Evolutionary conservation across 2,113 vertebrate species (phyloP), one percentile per base, ranked within the genome.

Genomic region (Trochalopteron elliotii): DNA sequence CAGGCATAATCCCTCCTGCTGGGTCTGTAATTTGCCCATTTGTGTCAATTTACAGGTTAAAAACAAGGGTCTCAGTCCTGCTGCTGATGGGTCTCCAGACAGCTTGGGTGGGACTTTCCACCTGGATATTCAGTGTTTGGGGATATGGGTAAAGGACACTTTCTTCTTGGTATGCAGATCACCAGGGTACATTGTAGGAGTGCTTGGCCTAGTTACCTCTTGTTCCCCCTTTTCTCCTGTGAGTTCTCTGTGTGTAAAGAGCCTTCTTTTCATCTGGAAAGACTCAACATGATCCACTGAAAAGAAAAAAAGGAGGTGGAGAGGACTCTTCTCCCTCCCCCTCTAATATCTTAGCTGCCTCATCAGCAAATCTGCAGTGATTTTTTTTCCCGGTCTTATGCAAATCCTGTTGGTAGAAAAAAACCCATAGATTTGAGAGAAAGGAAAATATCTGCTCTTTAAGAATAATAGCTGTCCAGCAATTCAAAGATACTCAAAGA

Each of bases 31-130:
- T 95, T 94, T 95, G 93, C 53, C 78, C 81, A 83, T 94, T 94
- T 97, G 80, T 93, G 85, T 87, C 94, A 92, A 95, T 96, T 97
- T 95, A 92, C 33, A 91, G 83, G 91, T 93, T 93, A 96, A 95
- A 95, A 96, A 95, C 89, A 92, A 86, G 67, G 53, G 79, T 83
- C 80, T 56, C 56, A 44, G 42, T 82, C 90, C 84, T 91, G 91
- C 79, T 83, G 89, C 19, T 94, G 63, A 0, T 67, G 87, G 47
- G 79, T 86, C 92, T 91, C 88, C 68, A 90, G 49, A 81, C 87
- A 93, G 74, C 87, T 91, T 68, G 94, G 39, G 33, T 82, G 56
- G 69, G 93, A 79, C 59, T 88, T 92, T 83, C 88, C 81, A 76
- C 78, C 33, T 88, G 57, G 68, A 90, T 87, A 30, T 71, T 78